A percentile compares a stretch with the other conserved stretches of the same genome.
phyloP scores from a whole-genome alignment of 2,888 invertebrate genomes.

The Strigamia maritima region DNA sequence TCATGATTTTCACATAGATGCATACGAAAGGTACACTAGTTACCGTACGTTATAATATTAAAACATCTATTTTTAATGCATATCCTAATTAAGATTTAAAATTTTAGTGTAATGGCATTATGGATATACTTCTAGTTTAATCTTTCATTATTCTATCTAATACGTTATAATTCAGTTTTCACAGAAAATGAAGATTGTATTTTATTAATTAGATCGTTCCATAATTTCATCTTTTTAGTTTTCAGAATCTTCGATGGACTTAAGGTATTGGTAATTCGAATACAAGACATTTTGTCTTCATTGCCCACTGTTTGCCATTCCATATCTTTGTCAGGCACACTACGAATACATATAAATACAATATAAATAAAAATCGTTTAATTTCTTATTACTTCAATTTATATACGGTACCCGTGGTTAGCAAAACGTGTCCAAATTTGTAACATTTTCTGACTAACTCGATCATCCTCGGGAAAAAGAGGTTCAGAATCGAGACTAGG shows the following conservation, averaged over 20 bases:
- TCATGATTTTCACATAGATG: too few relatives aligned
- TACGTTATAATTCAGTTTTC: too few relatives aligned
- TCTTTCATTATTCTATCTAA: too few relatives aligned
- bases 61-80: too few relatives aligned
- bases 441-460: neutral
- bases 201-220: neutral
- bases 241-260: neutral
- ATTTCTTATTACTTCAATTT: neutral
- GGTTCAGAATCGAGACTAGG: neutral
- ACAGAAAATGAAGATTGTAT: neutral
- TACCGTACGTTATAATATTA: too few relatives aligned
- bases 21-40: too few relatives aligned
- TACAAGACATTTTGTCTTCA: neutral
- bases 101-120: too few relatives aligned
- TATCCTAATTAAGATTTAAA: too few relatives aligned
- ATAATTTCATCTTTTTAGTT: neutral
- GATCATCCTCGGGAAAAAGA: neutral
- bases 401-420: neutral
- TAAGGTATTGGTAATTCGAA: neutral
- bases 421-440: neutral
- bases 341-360: neutral
- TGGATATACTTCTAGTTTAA: too few relatives aligned
- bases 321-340: neutral
- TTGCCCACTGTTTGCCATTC: neutral
- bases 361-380: neutral